Percentiles rank a stretch among this genome's conserved stretches.
Evolutionary conservation across 2,888 invertebrate species (phyloP).

Genomic region (Unio delphinus): DNA sequence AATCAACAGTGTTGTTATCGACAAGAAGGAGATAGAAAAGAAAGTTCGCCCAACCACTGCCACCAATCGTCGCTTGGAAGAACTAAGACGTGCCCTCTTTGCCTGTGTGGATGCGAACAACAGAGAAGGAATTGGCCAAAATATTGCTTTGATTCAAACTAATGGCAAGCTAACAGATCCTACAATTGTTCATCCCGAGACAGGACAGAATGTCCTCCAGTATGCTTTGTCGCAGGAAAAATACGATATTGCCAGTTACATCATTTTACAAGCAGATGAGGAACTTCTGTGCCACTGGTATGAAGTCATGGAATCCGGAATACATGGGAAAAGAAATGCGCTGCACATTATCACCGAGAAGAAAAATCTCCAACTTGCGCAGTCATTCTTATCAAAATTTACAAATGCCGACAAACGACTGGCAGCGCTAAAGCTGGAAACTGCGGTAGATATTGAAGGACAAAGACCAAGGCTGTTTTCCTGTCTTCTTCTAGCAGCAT

Average conservation of each 20-base stretch:
- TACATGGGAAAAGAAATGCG: constrained; percentile 53
- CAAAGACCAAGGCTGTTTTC: constrained; percentile 63
- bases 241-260: constrained; percentile 23
- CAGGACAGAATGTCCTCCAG: constrained; percentile 49
- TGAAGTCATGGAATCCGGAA: constrained; percentile 34
- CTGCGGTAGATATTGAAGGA: constrained; percentile 58
- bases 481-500: constrained; percentile 60
- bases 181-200: constrained; percentile 24
- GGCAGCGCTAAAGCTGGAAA: constrained; percentile 43
- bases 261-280: constrained; percentile 29
- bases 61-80: background rate
- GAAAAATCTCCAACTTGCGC: constrained; percentile 47
- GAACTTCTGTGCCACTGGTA: constrained; percentile 41
- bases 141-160: background rate
- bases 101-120: too few species aligned
- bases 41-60: constrained; percentile 18
- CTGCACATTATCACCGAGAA: constrained; percentile 61
- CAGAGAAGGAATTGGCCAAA: background rate
- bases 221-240: constrained; percentile 41
- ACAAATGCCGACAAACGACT: constrained; percentile 13
- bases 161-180: constrained; percentile 5
- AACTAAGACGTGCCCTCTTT: too few species aligned
- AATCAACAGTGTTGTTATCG: constrained; percentile 4
- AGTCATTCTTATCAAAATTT: constrained; percentile 26
- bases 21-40: constrained; percentile 7